phyloP scores from a whole-genome alignment of 2,113 vertebrate species.

The Phrynosoma blainvillii region DNA sequence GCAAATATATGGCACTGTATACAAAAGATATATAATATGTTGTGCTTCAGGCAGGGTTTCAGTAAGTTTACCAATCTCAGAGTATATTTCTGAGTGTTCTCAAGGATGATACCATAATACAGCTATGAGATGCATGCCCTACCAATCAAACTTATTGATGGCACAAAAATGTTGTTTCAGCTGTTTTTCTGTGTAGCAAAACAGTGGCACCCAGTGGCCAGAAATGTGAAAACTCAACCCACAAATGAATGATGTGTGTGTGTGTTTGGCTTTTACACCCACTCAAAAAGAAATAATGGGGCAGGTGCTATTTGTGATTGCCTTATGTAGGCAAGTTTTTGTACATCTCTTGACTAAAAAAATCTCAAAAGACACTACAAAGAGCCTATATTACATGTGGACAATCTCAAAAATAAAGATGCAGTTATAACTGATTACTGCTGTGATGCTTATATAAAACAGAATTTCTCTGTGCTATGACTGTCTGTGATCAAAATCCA shows the following conservation, averaged over 20 bases:
- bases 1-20: conserved; percentile 40
- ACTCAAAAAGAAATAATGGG: conserved; percentile 10
- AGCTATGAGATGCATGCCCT: conserved; percentile 37
- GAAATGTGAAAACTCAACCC: conserved; percentile 50
- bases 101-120: conserved; percentile 26
- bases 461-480: neutral
- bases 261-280: neutral
- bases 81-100: conserved; percentile 51
- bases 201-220: conserved; percentile 73
- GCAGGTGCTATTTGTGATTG: neutral
- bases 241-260: neutral
- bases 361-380: neutral
- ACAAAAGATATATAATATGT: neutral
- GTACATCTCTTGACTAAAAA: too few species aligned
- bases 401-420: neutral
- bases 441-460: neutral
- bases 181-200: conserved; percentile 65
- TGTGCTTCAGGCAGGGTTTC: conserved; percentile 36
- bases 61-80: conserved; percentile 43
- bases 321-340: neutral
- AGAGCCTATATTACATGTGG: neutral
- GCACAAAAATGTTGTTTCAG: conserved; percentile 64
- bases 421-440: neutral
- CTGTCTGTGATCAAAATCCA: neutral
- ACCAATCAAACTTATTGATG: conserved; percentile 49